Base-by-base conservation (phyloP, 2,797 vertebrate species). In the Coilia nasus region DNA sequence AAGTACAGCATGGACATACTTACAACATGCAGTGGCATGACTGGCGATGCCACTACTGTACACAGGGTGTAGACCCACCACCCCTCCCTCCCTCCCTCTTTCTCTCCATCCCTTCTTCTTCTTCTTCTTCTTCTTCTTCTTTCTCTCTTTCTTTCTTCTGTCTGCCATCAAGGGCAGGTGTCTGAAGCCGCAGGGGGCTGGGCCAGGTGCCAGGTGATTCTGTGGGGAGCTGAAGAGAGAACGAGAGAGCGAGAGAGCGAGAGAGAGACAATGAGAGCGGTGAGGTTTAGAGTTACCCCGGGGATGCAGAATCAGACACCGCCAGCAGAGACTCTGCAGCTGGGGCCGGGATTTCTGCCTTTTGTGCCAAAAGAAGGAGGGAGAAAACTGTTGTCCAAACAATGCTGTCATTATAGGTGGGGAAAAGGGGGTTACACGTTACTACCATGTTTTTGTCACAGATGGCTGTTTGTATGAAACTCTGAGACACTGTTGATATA, bases 241-340 rank as follows among this genome's bases (percentile, higher is more conserved):
- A 15, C 0, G 57, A 25, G 60, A 57, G 60, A 25, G 60, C 23
- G 60, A 62, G n/a, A 62, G 71, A 46, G 57, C 7, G 81, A 84
- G 83, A 89, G 85, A 91, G 89, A 91, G 89, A 88, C 89, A 90
- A 90, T 86, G 86, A 84, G 84, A 71, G 28, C 47, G 83, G 78
- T 87, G 84, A 89, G 85, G 83, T 81, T 87, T 89, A 44, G 44
- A 62, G 84, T 89, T 89, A 85, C 88, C 6, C 87, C 2, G 71
- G 67, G 78, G 82, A 85, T 87, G 81, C 83, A 88, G 88, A 87
- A 87, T 56, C 85, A 89, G 86, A 86, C 87, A 84, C 82, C 67
- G 78, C 19, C 50, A 54, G 25, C 50, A 54, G 11, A 28, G 81
- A 81, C 82, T 87, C 62, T 84, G 15, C 31, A 83, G 71, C 82